Percentiles rank a stretch among this genome's conserved stretches.
These are phyloP conservation scores for Plutella xylostella DNA, from an alignment of 2,888 invertebrate genomes.

Conservation along the genomic window DNA sequence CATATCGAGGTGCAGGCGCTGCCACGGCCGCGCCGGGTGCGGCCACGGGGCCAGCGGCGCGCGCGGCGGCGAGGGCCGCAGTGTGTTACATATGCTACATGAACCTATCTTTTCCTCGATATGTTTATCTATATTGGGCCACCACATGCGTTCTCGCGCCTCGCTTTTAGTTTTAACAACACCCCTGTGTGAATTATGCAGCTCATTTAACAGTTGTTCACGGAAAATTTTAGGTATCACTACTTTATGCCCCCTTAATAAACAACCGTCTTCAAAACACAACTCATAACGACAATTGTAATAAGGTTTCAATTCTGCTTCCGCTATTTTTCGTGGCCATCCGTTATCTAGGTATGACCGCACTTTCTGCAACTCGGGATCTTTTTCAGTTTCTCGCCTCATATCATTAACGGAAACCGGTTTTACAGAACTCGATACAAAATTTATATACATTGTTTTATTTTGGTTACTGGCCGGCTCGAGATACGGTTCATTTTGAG, in stretches of 20 bases:
- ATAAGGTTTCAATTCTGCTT: slow-evolving; percentile 4
- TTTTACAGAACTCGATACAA: neutral
- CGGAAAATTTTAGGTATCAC: slow-evolving; percentile 8
- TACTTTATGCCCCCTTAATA: slow-evolving; percentile 12
- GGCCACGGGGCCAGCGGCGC: slow-evolving; percentile 15
- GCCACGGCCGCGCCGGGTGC: slow-evolving; percentile 6
- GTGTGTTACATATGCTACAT: slow-evolving; percentile 8
- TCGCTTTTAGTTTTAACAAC: slow-evolving; percentile 16
- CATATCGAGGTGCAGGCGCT: slow-evolving; percentile 15
- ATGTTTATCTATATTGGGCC: no score
- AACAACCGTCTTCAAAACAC: slow-evolving; percentile 5
- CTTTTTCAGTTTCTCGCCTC: neutral
- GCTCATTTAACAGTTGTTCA: slow-evolving; percentile 12
- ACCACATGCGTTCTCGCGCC: slow-evolving; percentile 14
- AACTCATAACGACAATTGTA: neutral
- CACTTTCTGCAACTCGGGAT: neutral
- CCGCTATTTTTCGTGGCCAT: neutral
- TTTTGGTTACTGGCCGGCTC: neutral
- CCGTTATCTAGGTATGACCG: slow-evolving; percentile 1
- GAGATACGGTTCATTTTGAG: neutral
- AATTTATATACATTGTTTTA: slow-evolving; percentile 1
- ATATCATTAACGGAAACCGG: slow-evolving; percentile 1
- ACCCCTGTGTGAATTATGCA: slow-evolving; percentile 13
- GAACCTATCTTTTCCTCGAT: slow-evolving; percentile 13
- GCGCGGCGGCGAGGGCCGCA: slow-evolving; percentile 11